Evolutionary conservation across 2,113 vertebrate genomes (phyloP).

Genomic region (Hyperopisus bebe): DNA sequence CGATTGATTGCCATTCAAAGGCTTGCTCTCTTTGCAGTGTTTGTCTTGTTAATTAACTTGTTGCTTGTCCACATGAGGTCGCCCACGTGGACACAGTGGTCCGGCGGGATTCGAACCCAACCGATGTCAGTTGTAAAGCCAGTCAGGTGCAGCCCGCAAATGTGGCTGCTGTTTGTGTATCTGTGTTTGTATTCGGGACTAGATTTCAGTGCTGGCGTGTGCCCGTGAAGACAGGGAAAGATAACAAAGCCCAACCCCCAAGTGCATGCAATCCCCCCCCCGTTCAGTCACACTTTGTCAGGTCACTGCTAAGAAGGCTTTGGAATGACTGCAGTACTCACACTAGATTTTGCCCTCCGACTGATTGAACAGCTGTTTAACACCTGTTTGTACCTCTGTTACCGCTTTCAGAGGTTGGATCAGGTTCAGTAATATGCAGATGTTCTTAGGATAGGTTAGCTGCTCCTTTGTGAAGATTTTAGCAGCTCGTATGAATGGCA

Average conservation of each 20-base stretch:
- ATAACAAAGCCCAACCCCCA: background rate
- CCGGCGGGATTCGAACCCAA: background rate
- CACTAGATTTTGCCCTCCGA: background rate
- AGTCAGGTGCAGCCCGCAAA: background rate
- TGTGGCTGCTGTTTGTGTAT: conserved; percentile 13
- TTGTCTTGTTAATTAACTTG: conserved; percentile 21
- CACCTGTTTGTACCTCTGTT: background rate
- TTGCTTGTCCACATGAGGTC: background rate
- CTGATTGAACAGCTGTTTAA: conserved; percentile 5
- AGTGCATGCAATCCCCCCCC: background rate
- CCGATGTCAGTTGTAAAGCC: background rate
- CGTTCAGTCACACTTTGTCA: background rate
- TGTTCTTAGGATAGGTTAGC: background rate
- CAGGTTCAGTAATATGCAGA: background rate
- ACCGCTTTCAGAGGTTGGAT: background rate
- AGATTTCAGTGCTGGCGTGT: background rate
- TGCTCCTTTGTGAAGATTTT: background rate
- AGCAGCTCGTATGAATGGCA: background rate
- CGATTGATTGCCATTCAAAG: background rate
- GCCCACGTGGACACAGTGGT: background rate
- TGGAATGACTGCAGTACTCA: conserved; percentile 2
- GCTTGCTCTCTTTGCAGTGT: background rate
- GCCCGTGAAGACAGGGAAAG: background rate
- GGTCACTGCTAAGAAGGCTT: background rate
- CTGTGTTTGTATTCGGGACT: background rate